Evolutionary conservation across 1,140 invertebrate species (phyloP), one percentile per base, ranked within the genome.

Genomic region (Lordiphosa stackelbergi): DNA sequence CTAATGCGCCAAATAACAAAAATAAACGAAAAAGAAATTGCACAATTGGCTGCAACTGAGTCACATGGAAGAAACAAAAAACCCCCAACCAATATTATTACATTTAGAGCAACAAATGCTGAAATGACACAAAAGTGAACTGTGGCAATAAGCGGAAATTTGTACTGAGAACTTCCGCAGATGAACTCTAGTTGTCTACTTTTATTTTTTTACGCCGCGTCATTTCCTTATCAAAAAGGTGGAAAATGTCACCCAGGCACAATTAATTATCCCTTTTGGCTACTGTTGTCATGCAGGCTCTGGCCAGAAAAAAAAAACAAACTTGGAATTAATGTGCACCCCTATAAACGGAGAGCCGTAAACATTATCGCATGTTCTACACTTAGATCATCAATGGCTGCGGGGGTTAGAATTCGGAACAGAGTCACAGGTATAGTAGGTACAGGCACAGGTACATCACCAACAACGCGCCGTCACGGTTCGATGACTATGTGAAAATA

Each of bases 341-440:
- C 75, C 75, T 75, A 79, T 79, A 68, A 71, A 66, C 47, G 36
- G 28, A 31, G 12, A 48, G 63, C 68, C 72, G 69, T 83, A 79
- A 75, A 75, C 57, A 81, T 81, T 81, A 81, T 81, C 77, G 77
- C 75, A 83, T 81, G 72, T 81, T 81, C 66, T 72, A 81, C 63
- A 81, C 77, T 83, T 81, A 81, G 77, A 81, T 83, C 75, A 83
- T 75, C 72, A 53, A 48, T 42, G 52, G 55, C 56, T 61, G 61
- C 72, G 77, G 75, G 77, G 75, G 71, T 72, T 75, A 62, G 41
- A 58, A 69, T 54, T 53, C 37, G 13, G 56, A 38, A 12, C 31
- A 38, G 19, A 35, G 54, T 11, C 22, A 8, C 35, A 41, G 19
- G 13, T 34, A 19, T 54, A 22, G 42, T 34, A 51, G 64, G 40